Evolutionary conservation across 92 coral and sea anemone genomes (phyloP).

Genomic region (Blastomussa wellsi): DNA sequence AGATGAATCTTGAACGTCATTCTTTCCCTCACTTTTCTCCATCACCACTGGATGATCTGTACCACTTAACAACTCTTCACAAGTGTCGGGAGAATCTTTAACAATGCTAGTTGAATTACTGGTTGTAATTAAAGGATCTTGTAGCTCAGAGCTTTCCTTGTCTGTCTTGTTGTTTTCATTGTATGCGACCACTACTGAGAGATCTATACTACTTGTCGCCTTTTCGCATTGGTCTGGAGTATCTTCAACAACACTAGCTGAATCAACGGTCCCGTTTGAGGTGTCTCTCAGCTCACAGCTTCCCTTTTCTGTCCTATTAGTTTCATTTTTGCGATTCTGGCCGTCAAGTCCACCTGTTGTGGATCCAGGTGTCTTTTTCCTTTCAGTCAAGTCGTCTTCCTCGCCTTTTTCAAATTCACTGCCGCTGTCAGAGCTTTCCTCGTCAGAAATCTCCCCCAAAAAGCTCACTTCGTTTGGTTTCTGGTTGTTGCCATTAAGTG

Average conservation of each 20-base stretch:
- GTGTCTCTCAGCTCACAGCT: neutral
- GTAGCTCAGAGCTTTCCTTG: neutral
- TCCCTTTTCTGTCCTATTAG: neutral
- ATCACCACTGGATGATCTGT: neutral
- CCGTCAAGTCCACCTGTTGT: neutral
- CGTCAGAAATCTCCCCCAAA: conserved; percentile 46
- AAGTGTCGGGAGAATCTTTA: neutral
- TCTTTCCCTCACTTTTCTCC: neutral
- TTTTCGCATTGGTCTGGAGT: neutral
- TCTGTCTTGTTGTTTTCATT: neutral
- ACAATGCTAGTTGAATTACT: neutral
- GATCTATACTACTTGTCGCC: neutral
- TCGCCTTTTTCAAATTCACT: conserved; percentile 14
- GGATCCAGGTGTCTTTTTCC: neutral
- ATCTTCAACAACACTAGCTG: neutral
- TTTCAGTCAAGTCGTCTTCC: neutral
- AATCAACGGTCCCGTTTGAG: neutral
- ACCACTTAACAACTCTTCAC: neutral
- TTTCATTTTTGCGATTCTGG: neutral
- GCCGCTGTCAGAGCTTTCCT: conserved; percentile 26
- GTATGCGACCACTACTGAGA: neutral
- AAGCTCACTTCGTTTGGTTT: conserved; percentile 28
- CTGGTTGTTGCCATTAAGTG: conserved; percentile 12
- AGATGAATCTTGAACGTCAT: neutral
- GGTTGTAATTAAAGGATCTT: neutral